phyloP scores from a whole-genome alignment of 2,888 invertebrate genomes.

The Scaptomyza cyrtandrae region DNA sequence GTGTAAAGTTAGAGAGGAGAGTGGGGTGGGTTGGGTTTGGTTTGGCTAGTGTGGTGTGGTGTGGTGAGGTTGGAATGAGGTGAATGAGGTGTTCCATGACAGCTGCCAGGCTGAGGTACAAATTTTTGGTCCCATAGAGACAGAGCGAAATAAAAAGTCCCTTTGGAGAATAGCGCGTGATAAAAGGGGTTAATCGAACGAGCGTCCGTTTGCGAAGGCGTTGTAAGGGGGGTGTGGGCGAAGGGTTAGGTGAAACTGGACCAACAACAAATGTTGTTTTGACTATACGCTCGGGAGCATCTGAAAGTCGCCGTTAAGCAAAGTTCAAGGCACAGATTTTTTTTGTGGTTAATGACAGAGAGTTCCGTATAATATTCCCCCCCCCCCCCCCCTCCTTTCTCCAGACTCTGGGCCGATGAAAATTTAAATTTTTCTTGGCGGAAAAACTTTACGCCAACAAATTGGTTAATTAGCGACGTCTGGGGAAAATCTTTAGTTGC shows the following conservation, averaged over 20 bases:
- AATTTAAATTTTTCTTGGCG: constrained; percentile 30
- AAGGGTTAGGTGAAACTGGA: constrained; percentile 9
- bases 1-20: not conserved
- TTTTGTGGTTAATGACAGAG: constrained; percentile 58
- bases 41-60: not conserved
- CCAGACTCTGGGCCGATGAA: constrained; percentile 1
- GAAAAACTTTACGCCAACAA: constrained; percentile 53
- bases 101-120: constrained; percentile 50
- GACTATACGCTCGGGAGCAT: constrained; percentile 56
- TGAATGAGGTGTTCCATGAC: constrained; percentile 45
- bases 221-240: not conserved
- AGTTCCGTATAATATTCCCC: constrained; percentile 22
- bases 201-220: constrained; percentile 19
- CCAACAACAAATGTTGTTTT: constrained; percentile 14
- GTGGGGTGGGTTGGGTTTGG: not conserved
- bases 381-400: too few species aligned
- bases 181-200: constrained; percentile 77
- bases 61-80: constrained; percentile 2
- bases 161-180: constrained; percentile 73
- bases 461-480: constrained; percentile 77
- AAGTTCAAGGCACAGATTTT: constrained; percentile 39
- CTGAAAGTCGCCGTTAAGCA: constrained; percentile 17
- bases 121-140: constrained; percentile 19
- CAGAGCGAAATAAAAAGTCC: constrained; percentile 12
- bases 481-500: constrained; percentile 66